Percentiles rank a stretch among this genome's conserved stretches.
These are phyloP conservation scores for Ectemnius lituratus DNA, from an alignment of 2,888 invertebrate genomes.

Conservation along the genomic window DNA sequence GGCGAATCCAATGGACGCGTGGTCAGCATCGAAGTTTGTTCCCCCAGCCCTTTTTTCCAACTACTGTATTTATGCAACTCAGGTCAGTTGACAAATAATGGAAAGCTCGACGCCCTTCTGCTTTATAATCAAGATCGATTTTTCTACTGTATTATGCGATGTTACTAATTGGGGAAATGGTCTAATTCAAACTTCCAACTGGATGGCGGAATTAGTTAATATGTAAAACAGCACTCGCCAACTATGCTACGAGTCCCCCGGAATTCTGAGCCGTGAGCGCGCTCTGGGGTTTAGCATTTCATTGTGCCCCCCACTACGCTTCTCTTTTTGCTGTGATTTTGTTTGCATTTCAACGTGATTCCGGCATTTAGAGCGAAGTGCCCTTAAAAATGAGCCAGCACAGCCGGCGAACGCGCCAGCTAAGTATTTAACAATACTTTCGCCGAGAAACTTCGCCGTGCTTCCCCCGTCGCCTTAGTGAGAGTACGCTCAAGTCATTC, in stretches of 20 bases:
- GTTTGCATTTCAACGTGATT: conserved; percentile 48
- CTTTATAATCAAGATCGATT: conserved; percentile 52
- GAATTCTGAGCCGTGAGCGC: conserved; percentile 44
- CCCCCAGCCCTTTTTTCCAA: no score
- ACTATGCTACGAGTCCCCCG: conserved; percentile 39
- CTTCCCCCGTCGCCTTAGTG: neutral
- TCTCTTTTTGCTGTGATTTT: conserved; percentile 39
- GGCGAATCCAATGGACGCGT: no score
- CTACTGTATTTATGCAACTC: neutral
- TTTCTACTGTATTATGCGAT: conserved; percentile 47
- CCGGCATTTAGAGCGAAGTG: conserved; percentile 19
- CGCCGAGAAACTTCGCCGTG: conserved; percentile 1
- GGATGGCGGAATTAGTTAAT: conserved; percentile 60
- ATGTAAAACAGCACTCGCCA: conserved; percentile 53
- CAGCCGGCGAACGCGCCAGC: conserved; percentile 28
- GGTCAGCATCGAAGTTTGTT: no score
- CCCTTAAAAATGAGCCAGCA: conserved; percentile 40
- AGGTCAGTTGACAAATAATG: conserved; percentile 37
- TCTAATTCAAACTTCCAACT: conserved; percentile 60
- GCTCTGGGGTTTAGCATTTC: conserved; percentile 30
- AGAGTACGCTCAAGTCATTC: no score
- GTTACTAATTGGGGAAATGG: conserved; percentile 59
- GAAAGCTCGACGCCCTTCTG: conserved; percentile 27
- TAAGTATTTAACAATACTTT: conserved; percentile 39
- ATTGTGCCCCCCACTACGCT: conserved; percentile 26